Evolutionary conservation across 2,113 vertebrate species (phyloP), one percentile per base, ranked within the genome.

Genomic region (Hemiscyllium ocellatum): DNA sequence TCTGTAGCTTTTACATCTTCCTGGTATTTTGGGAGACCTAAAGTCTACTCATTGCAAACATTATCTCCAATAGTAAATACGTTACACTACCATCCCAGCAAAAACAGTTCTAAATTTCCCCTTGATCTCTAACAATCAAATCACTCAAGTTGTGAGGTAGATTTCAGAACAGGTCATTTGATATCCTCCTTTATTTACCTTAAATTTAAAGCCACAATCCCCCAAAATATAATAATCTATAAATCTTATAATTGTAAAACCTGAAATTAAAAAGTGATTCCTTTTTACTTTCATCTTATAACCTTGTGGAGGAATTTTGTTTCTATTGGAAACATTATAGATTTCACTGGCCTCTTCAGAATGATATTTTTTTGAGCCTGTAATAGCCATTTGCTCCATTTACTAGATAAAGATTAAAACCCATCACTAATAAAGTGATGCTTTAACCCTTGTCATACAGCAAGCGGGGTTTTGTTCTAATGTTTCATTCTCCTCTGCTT

Each of bases 191-290:
- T 33, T 33, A 76, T 26, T 76, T 76, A 76, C 29, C 7, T 29
- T n/a, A 76, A 76, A n/a, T 76, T 76, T 76, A 33, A 12, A 76
- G 29, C 8, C 10, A 76, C 29, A 76, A 1, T 76, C 72, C 72
- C 72, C 72, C 72, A 33, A 76, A 76, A 76, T 76, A 33, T 29
- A 29, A 76, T 76, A 8, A 22, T 76, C 26, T 33, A 29, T 33
- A 76, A 76, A 33, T 33, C 26, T 76, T 29, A 76, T 33, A 76
- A 26, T 76, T 76, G 72, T 76, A 76, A 33, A 10, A 76, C 96
- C 96, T 96, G 96, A 96, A 96, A 96, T 96, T 66, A 97, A 96
- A 96, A 97, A 96, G 72, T 65, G 96, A 97, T 96, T 96, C 94
- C 52, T 94, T 85, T 95, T 90, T 96, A 37, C 94, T 96, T 97